Evolutionary conservation across 1,140 invertebrate genomes (phyloP), one percentile per base, ranked within the genome.

Genomic region (Papilio glaucus): DNA sequence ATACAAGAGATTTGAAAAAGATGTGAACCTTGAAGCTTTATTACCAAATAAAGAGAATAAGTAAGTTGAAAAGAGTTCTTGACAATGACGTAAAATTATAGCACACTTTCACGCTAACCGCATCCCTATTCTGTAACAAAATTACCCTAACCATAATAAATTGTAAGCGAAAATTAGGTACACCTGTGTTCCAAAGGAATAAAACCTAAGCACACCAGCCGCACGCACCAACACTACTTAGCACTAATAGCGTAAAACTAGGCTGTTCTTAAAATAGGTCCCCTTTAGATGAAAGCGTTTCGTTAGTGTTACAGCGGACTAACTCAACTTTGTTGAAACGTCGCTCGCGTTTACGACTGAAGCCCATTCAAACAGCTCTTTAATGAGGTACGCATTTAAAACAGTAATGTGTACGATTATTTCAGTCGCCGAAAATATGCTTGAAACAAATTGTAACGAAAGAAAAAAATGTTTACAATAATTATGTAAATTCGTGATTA

Each of bases 181-280:
- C 49, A 53, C 21, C 21, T 33, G 29, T 33, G 29, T 33, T n/a
- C 29, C 2, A 33, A 33, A 33, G 2, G 6, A 2, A 33, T 33
- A 33, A 33, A 33, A 6, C 29, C 29, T n/a, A n/a, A n/a, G n/a
- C n/a, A 49, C 45, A 49, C 18, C 18, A 21, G 18, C n/a, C n/a
- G n/a, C n/a, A n/a, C 21, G 45, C 2, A 10, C 45, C 7, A 49
- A 49, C 45, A 9, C 8, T 24, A 21, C 21, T 53, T 21, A 53
- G 45, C 10, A 0, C 0, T 24, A 53, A 24, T 53, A 57, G 12
- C 21, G 49, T 57, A 79, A 82, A 77, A 76, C 65, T 77, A 42
- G 72, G 72, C 37, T 71, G 33, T 41, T 72, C 21, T 10, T 57
- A 76, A 80, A 77, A 80, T 78, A 72, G 74, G 76, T 74, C 72